Conservation (phyloP, 2,888 invertebrate species). For the Coelinius sp. region DNA sequence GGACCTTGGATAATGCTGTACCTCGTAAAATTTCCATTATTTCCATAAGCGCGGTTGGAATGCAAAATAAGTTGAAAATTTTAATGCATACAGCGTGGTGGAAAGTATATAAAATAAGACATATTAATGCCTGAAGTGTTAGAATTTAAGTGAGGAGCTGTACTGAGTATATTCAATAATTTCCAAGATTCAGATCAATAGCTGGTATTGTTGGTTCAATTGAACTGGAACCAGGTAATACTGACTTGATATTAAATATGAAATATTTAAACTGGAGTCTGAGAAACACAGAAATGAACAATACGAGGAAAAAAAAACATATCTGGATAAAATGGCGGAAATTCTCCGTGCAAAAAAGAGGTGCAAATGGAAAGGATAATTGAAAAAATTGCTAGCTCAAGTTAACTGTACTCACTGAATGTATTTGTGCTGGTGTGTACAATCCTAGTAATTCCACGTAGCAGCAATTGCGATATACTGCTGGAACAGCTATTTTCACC, state of each 20-base stretch:
- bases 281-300: constrained; percentile 40
- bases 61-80: constrained; percentile 38
- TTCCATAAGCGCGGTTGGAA: constrained; percentile 39
- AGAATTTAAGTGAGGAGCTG: background rate
- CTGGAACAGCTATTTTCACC: constrained; percentile 59
- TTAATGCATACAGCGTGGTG: background rate
- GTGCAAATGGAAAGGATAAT: constrained; percentile 26
- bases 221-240: too few relatives aligned
- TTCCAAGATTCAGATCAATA: too few relatives aligned
- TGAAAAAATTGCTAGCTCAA: constrained; percentile 27
- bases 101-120: background rate
- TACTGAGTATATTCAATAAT: background rate
- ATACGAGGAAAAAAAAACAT: constrained; percentile 40
- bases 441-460: constrained; percentile 47
- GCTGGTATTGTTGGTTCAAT: too few relatives aligned
- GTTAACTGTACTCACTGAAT: constrained; percentile 15
- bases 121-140: background rate
- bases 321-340: background rate
- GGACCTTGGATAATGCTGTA: constrained; percentile 23
- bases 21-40: constrained; percentile 44
- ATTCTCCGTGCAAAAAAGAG: constrained; percentile 16
- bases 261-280: background rate
- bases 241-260: background rate
- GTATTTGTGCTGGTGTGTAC: constrained; percentile 26
- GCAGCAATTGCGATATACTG: constrained; percentile 50